A percentile compares a stretch with the other conserved stretches of the same genome.
phyloP scores from a whole-genome alignment of 2,888 invertebrate genomes.

The Ischnura elegans region DNA sequence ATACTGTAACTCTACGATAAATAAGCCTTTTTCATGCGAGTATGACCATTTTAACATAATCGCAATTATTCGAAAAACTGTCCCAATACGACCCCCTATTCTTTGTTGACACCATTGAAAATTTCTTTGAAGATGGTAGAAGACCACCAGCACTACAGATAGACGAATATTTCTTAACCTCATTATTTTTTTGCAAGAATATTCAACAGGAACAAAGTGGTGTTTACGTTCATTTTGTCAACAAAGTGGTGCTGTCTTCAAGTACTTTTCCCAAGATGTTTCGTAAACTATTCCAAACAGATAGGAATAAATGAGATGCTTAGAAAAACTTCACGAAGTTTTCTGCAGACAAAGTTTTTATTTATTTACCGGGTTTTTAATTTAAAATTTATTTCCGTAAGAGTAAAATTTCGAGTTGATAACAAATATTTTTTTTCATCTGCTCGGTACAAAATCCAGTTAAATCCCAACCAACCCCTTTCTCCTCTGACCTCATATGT shows the following conservation, averaged over 20 bases:
- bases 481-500: background rate
- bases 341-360: background rate
- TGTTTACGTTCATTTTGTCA: too few relatives aligned
- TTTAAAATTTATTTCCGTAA: background rate
- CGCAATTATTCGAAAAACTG: background rate
- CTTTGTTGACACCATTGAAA: background rate
- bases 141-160: too few relatives aligned
- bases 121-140: background rate
- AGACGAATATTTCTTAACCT: too few relatives aligned
- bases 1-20: too few relatives aligned
- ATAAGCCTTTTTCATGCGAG: background rate
- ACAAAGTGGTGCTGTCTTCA: background rate
- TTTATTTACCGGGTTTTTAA: background rate
- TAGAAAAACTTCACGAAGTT: background rate
- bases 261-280: background rate
- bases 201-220: too few relatives aligned
- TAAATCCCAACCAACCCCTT: background rate
- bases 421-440: background rate
- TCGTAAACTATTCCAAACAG: background rate
- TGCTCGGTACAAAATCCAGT: background rate
- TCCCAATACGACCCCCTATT: background rate
- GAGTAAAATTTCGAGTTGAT: background rate
- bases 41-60: background rate
- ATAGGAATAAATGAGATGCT: background rate
- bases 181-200: too few relatives aligned